phyloP scores from a whole-genome alignment of 2,113 vertebrate species.

The Piliocolobus tephrosceles region DNA sequence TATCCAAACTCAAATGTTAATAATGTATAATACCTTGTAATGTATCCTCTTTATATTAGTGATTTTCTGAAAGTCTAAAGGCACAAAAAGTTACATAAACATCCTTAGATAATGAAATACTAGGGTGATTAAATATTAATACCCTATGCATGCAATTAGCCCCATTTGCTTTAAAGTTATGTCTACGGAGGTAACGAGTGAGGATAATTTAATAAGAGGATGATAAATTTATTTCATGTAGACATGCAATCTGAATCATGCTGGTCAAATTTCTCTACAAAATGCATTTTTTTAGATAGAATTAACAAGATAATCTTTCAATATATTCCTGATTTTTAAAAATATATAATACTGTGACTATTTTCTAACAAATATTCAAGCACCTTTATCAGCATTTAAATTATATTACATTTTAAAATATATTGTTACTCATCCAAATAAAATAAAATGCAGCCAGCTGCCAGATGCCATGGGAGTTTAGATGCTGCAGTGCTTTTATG shows the following conservation, averaged over 20 bases:
- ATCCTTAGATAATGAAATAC: slow-evolving; percentile 18
- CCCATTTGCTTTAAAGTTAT: not conserved
- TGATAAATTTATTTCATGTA: not conserved
- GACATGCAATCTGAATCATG: not conserved
- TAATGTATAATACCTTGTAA: not conserved
- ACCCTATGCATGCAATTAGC: not conserved
- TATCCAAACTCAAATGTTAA: not conserved
- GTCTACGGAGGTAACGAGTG: not conserved
- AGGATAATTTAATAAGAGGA: not conserved
- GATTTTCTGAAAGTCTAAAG: not conserved
- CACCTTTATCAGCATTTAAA: not conserved
- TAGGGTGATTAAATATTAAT: slow-evolving; percentile 26
- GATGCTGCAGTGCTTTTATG: not conserved
- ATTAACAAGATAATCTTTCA: slow-evolving; percentile 21
- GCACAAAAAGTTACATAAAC: not conserved
- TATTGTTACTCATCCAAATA: slow-evolving; percentile 25
- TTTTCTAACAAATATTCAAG: not conserved
- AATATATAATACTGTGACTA: not conserved
- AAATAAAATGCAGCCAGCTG: not conserved
- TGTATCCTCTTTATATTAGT: not conserved
- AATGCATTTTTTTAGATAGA: not conserved
- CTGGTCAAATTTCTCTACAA: not conserved
- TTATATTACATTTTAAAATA: slow-evolving; percentile 6
- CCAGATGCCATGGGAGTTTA: not conserved
- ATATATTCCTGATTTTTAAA: not conserved